Conservation (phyloP, 2,113 vertebrate genomes). For the Glaucomys volans region DNA sequence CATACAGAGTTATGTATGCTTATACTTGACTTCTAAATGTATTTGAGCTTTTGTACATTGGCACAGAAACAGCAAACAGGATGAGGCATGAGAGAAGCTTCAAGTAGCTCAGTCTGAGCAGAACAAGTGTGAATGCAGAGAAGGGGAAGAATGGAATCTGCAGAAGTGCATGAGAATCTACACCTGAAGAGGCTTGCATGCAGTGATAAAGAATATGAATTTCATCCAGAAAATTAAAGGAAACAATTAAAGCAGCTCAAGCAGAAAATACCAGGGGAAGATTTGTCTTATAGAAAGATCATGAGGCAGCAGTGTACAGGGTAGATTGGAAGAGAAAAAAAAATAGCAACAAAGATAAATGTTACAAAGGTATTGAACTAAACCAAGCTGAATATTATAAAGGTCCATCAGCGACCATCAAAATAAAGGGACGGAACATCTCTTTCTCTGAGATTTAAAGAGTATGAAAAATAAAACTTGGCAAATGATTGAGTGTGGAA, state of each 20-base stretch:
- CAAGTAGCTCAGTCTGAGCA: neutral
- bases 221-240: slow-evolving; percentile 33
- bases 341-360: neutral
- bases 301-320: neutral
- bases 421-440: neutral
- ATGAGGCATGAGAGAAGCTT: neutral
- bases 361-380: neutral
- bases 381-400: neutral
- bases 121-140: neutral
- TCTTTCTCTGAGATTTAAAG: slow-evolving; percentile 1
- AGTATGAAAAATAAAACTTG: neutral
- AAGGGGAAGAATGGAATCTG: neutral
- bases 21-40: neutral
- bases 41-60: neutral
- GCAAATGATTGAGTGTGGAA: neutral
- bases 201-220: neutral
- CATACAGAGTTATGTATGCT: neutral
- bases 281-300: neutral
- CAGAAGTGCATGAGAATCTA: neutral
- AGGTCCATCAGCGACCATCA: neutral
- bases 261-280: neutral
- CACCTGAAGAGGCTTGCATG: neutral
- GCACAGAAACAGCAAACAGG: neutral
- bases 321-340: neutral
- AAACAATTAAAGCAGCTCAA: neutral